Conservation (phyloP, 1,140 invertebrate genomes). For the Latrodectus geometricus region DNA sequence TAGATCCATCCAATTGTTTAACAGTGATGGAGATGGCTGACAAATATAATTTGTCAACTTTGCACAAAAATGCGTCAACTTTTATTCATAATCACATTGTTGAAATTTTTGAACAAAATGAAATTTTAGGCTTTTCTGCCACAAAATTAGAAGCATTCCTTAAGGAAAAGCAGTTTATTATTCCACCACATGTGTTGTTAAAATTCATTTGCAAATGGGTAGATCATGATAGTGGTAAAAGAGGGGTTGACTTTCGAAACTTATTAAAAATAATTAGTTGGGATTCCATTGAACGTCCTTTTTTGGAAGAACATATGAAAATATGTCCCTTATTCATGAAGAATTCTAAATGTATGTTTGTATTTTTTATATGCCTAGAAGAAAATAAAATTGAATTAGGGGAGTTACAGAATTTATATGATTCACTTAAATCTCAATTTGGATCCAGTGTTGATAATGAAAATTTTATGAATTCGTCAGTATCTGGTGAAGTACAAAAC, state of each 20-base stretch:
- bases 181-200: conserved; percentile 66
- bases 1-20: conserved; percentile 76
- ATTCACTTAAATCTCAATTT: conserved; percentile 71
- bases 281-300: conserved; percentile 69
- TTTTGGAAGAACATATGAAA: conserved; percentile 71
- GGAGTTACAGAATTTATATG: conserved; percentile 72
- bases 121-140: conserved; percentile 64
- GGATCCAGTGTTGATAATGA: conserved; percentile 66
- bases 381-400: conserved; percentile 72
- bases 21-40: conserved; percentile 72
- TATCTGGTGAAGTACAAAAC: conserved; percentile 68
- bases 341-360: conserved; percentile 72
- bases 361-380: conserved; percentile 73
- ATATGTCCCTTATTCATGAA: conserved; percentile 71
- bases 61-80: conserved; percentile 70
- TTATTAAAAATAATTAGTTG: conserved; percentile 72
- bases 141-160: conserved; percentile 67
- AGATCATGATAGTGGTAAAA: conserved; percentile 68
- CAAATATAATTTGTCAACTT: conserved; percentile 71
- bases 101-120: conserved; percentile 70
- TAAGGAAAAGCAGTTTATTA: conserved; percentile 57
- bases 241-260: conserved; percentile 72
- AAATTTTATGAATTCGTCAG: conserved; percentile 68
- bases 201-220: conserved; percentile 73
- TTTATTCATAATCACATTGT: conserved; percentile 72